Conservation (phyloP, 2,888 invertebrate species). For the Labia minor region DNA sequence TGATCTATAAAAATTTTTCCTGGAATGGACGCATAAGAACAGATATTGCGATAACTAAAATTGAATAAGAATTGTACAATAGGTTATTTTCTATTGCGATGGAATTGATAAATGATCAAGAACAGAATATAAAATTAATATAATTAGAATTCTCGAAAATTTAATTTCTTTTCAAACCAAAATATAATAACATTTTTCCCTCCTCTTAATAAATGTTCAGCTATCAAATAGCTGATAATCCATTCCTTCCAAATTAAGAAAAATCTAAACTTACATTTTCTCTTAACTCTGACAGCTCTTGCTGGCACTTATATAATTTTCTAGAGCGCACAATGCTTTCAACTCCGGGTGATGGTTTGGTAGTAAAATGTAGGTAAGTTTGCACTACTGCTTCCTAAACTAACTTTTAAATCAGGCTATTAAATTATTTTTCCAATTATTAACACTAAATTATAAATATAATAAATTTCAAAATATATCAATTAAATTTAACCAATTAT, state of each 20-base stretch:
- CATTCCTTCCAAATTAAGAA: not conserved
- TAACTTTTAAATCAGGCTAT: too few relatives aligned
- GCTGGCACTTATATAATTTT: not conserved
- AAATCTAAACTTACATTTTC: not conserved
- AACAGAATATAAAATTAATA: not conserved
- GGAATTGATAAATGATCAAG: not conserved
- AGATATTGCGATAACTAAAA: not conserved
- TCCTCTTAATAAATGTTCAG: not conserved
- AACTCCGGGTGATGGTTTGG: not conserved
- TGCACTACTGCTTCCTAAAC: conserved; percentile 1
- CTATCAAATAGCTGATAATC: not conserved
- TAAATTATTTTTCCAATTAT: too few relatives aligned
- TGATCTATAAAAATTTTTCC: not conserved
- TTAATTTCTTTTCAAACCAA: not conserved
- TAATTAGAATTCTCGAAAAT: not conserved
- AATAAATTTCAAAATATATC: too few relatives aligned
- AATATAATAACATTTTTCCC: not conserved
- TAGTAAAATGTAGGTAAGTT: not conserved
- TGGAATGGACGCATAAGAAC: conserved; percentile 7
- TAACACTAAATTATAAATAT: too few relatives aligned
- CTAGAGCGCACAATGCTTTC: conserved; percentile 4
- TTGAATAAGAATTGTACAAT: not conserved
- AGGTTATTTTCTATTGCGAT: conserved; percentile 1
- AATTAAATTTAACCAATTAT: too few relatives aligned
- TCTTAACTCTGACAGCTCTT: not conserved